These are phyloP conservation scores for Kuschelorhynchus macadamiae DNA, from an alignment of 2,888 invertebrate genomes.

Conservation along the genomic window DNA sequence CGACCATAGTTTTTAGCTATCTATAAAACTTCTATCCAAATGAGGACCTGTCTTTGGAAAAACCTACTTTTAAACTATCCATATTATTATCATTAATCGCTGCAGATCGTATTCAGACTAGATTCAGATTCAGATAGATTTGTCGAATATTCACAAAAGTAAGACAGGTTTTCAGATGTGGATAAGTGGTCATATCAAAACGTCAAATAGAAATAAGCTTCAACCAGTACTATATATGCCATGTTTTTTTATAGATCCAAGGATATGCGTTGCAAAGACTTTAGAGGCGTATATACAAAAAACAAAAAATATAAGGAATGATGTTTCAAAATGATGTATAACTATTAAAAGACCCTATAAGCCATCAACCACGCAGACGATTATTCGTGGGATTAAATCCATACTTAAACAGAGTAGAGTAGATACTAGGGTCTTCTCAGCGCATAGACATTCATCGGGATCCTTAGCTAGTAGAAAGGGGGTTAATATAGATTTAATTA, in stretches of 20 bases:
- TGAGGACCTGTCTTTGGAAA: slow-evolving; percentile 28
- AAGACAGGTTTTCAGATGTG: background rate
- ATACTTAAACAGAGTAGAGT: background rate
- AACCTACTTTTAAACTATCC: slow-evolving; percentile 6
- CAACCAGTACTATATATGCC: background rate
- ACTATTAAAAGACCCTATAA: slow-evolving; percentile 2
- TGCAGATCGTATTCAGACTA: background rate
- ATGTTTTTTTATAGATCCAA: background rate
- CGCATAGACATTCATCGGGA: background rate
- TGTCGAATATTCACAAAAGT: slow-evolving; percentile 1
- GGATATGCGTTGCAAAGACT: too few relatives aligned
- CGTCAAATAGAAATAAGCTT: background rate
- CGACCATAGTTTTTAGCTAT: slow-evolving; percentile 37
- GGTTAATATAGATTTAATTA: background rate
- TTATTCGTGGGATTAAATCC: background rate
- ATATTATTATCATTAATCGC: background rate
- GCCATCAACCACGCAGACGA: background rate
- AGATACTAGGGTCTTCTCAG: background rate
- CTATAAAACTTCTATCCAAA: slow-evolving; percentile 36
- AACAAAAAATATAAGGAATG: too few relatives aligned
- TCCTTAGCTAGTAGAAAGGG: background rate
- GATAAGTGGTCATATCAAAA: background rate
- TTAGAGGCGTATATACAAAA: too few relatives aligned
- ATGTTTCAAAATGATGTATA: too few relatives aligned
- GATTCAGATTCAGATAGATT: background rate